Percentiles rank a stretch among this genome's conserved stretches.
phyloP scores from a whole-genome alignment of 1,140 invertebrate species.

The Aphidius ervi region DNA sequence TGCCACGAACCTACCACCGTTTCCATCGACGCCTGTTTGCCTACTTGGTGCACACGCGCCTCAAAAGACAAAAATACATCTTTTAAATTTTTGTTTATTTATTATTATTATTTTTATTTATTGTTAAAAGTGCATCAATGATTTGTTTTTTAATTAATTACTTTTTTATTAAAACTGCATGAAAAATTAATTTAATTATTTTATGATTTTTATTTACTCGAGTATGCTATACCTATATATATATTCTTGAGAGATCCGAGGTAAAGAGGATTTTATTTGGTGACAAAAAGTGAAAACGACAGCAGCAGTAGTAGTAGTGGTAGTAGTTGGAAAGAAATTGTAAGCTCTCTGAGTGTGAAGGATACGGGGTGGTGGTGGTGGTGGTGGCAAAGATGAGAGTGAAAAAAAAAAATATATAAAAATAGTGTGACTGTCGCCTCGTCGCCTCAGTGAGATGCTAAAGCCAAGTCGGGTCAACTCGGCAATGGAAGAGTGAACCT shows the following conservation, averaged over 20 bases:
- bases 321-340: too few relatives aligned
- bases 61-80: slow-evolving; percentile 1
- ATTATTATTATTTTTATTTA: too few relatives aligned
- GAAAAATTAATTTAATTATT: too few relatives aligned
- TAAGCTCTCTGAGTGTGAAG: slow-evolving; percentile 39
- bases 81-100: neutral
- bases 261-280: slow-evolving; percentile 10
- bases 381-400: slow-evolving; percentile 20
- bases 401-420: slow-evolving; percentile 20
- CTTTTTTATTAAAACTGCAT: too few relatives aligned
- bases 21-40: slow-evolving; percentile 39
- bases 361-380: slow-evolving; percentile 24
- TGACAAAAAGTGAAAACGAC: slow-evolving; percentile 12
- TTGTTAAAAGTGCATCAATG: too few relatives aligned
- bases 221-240: too few relatives aligned
- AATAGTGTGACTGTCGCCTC: slow-evolving; percentile 13
- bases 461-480: neutral
- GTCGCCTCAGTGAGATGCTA: slow-evolving; percentile 12
- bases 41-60: slow-evolving; percentile 18
- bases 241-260: too few relatives aligned
- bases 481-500: slow-evolving; percentile 14
- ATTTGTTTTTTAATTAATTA: too few relatives aligned
- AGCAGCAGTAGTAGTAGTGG: slow-evolving; percentile 23
- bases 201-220: too few relatives aligned
- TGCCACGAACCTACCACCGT: slow-evolving; percentile 51